phyloP scores from a whole-genome alignment of 2,797 vertebrate species.

The Erethizon dorsatum region DNA sequence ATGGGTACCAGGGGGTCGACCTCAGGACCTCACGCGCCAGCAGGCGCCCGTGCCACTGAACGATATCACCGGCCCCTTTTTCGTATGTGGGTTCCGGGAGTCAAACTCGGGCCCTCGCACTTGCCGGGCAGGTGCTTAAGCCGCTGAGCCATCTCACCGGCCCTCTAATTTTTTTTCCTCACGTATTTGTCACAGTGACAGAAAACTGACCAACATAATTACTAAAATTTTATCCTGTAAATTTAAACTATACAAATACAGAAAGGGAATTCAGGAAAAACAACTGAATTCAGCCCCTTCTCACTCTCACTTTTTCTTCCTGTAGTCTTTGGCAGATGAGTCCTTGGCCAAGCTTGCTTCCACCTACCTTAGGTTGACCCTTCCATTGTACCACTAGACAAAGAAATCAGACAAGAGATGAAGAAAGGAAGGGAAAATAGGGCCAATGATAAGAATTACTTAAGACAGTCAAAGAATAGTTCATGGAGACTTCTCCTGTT shows the following conservation, averaged over 20 bases:
- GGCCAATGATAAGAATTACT: rapidly evolving
- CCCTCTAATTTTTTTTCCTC: not conserved
- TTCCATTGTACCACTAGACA: not conserved
- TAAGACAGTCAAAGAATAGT: not conserved
- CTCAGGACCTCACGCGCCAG: no score
- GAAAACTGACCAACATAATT: not conserved
- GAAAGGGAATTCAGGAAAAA: not conserved
- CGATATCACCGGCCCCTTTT: no score
- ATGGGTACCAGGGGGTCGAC: no score
- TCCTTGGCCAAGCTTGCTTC: not conserved
- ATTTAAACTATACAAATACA: not conserved
- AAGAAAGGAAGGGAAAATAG: not conserved
- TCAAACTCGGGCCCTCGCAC: no score
- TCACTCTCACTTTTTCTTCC: no score
- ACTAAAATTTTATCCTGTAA: not conserved
- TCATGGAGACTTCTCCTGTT: not conserved
- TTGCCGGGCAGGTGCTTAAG: no score
- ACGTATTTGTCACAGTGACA: not conserved
- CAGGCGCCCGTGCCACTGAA: no score
- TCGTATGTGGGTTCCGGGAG: no score
- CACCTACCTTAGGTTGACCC: not conserved
- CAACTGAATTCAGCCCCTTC: not conserved
- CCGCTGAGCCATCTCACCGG: no score
- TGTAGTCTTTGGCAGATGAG: not conserved
- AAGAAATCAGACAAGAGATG: not conserved